Percentiles rank a stretch among this genome's conserved stretches.
phyloP scores from a whole-genome alignment of 2,113 vertebrate genomes.

The Trematomus loennbergii region DNA sequence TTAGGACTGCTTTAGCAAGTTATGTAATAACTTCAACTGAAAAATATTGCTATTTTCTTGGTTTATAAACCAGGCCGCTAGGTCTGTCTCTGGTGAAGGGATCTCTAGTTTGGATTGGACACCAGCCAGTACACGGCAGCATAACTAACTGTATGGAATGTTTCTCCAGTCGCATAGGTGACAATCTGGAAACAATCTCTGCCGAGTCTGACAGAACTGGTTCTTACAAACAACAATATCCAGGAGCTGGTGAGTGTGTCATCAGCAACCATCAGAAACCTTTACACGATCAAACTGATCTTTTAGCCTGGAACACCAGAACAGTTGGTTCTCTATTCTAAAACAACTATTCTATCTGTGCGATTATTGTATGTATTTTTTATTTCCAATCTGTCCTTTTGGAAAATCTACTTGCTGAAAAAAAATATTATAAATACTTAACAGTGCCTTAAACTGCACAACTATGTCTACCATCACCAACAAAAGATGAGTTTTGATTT shows the following conservation, averaged over 20 bases:
- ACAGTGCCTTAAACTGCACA: background rate
- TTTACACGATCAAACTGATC: background rate
- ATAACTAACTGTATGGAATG: background rate
- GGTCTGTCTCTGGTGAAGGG: too few relatives aligned
- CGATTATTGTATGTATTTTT: background rate
- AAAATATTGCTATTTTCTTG: too few relatives aligned
- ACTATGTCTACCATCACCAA: background rate
- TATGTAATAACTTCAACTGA: too few relatives aligned
- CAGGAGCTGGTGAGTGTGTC: conserved; percentile 91
- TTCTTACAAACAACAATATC: conserved; percentile 98
- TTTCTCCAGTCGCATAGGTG: conserved; percentile 90
- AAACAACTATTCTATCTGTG: background rate
- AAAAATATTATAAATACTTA: too few relatives aligned
- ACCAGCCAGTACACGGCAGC: background rate
- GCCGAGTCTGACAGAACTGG: conserved; percentile 89
- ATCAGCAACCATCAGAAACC: too few relatives aligned
- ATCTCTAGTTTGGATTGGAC: background rate
- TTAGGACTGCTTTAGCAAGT: too few relatives aligned
- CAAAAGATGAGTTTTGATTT: background rate
- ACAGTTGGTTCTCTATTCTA: background rate
- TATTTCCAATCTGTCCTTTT: too few relatives aligned
- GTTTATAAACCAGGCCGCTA: too few relatives aligned
- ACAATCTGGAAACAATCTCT: conserved; percentile 93
- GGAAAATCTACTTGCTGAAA: too few relatives aligned
- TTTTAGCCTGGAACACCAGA: background rate